These are phyloP conservation scores for Leucosticte australis DNA, from an alignment of 2,113 vertebrate species.

Conservation along the genomic window DNA sequence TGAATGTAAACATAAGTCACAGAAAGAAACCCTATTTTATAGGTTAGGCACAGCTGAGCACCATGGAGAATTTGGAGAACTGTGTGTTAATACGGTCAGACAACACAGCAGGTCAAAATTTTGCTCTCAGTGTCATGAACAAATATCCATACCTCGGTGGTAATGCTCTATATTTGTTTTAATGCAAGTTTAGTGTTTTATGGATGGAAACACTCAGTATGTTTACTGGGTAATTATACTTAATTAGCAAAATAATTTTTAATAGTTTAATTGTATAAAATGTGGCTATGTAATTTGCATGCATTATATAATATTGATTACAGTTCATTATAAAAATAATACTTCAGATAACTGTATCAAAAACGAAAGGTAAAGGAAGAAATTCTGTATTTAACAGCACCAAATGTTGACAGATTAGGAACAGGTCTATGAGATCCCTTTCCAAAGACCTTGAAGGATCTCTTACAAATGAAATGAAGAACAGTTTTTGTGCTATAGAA, in stretches of 20 bases:
- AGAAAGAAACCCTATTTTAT: not conserved
- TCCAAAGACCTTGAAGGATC: not conserved
- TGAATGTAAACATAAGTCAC: not conserved
- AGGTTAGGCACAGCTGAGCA: not conserved
- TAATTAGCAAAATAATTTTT: not conserved
- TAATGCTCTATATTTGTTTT: not conserved
- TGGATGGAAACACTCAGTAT: not conserved
- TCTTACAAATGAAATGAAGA: not conserved
- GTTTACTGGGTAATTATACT: not conserved
- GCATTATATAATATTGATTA: not conserved
- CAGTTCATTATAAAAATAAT: not conserved
- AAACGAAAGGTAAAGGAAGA: not conserved
- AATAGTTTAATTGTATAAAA: not conserved
- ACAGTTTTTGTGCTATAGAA: not conserved
- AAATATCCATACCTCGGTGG: accelerated
- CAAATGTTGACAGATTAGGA: not conserved
- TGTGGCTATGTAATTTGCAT: not conserved
- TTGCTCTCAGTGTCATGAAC: not conserved
- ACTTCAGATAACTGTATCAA: not conserved
- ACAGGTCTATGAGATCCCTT: not conserved
- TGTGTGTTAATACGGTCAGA: not conserved
- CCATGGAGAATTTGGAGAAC: not conserved
- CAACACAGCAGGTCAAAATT: not conserved
- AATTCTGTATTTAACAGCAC: not conserved
- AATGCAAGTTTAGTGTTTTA: not conserved